These are phyloP conservation scores for Lymantria dispar DNA, from an alignment of 2,888 invertebrate species.

Conservation along the genomic window DNA sequence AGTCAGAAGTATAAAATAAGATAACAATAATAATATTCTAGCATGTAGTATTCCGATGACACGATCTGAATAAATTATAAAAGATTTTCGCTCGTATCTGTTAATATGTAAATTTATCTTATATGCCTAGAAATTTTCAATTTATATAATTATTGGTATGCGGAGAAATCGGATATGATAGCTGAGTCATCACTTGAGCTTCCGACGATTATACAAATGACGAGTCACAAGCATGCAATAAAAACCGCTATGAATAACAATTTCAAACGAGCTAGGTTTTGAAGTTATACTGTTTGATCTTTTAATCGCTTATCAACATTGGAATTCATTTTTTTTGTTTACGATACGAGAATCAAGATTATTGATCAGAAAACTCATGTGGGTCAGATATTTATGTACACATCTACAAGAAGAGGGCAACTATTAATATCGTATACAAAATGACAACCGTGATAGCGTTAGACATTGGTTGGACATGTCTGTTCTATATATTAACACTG, in stretches of 20 bases:
- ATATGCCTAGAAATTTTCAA: neutral
- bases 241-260: constrained; percentile 2
- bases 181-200: constrained; percentile 7
- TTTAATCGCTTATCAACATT: constrained; percentile 1
- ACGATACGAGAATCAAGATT: constrained; percentile 18
- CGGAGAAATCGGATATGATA: constrained; percentile 7
- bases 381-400: constrained; percentile 33
- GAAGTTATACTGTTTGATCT: neutral
- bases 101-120: too few relatives aligned
- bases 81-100: too few relatives aligned
- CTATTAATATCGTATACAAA: constrained; percentile 22
- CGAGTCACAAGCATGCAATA: neutral
- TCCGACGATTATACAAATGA: neutral
- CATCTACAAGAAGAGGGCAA: constrained; percentile 24
- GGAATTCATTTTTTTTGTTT: neutral
- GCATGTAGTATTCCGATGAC: too few relatives aligned
- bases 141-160: neutral
- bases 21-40: too few relatives aligned
- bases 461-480: neutral
- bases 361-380: constrained; percentile 38
- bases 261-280: neutral
- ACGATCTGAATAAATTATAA: too few relatives aligned
- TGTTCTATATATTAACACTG: neutral
- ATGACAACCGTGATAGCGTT: constrained; percentile 25
- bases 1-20: too few relatives aligned